Evolutionary conservation across 2,888 invertebrate species (phyloP), one percentile per base, ranked within the genome.

Genomic region (Amblyjoppa proteus): DNA sequence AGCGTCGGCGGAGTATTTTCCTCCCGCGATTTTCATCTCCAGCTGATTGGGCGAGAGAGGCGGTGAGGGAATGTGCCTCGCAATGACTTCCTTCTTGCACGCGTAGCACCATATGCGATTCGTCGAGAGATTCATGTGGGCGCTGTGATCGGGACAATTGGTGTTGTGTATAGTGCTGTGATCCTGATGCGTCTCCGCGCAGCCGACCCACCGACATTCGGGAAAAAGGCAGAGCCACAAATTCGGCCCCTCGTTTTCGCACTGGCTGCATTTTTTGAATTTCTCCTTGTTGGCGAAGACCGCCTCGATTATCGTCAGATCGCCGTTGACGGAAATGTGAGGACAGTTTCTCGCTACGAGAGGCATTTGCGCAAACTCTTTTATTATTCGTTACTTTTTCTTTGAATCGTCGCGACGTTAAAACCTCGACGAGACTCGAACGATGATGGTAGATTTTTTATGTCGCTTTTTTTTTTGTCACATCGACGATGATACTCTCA

Each of bases 61-160:
- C 9, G 90, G 90, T 0, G 92, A 90, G 1, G 91, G 90, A 68
- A 92, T 81, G 34, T 89, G 90, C 69, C 89, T 89, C 1, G 91
- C 89, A 16, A 92, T 89, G 1, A 98, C 97, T 94, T 99, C 98
- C 76, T 95, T 95, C 91, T 98, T 97, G 95, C 98, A 99, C 85
- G 96, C 94, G 92, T 98, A 98, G 94, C 98, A 99, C 98, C 98
- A 98, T 90, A 98, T 96, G 88, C 98, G 95, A 91, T 97, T 96
- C 0, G 97, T 98, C 0, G 97, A 96, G 81, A 98, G 94, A 94
- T 98, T 98, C 96, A 98, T 96, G 94, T 98, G 97, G 89, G 97
- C 95, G 90, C 97, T 97, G 94, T 98, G 98, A 20, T 94, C 94
- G 53, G 96, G 96, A 89, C 95, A 95, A 86, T 95, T 95, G 96